phyloP scores from a whole-genome alignment of 2,888 invertebrate genomes.

The Sturmia bella region DNA sequence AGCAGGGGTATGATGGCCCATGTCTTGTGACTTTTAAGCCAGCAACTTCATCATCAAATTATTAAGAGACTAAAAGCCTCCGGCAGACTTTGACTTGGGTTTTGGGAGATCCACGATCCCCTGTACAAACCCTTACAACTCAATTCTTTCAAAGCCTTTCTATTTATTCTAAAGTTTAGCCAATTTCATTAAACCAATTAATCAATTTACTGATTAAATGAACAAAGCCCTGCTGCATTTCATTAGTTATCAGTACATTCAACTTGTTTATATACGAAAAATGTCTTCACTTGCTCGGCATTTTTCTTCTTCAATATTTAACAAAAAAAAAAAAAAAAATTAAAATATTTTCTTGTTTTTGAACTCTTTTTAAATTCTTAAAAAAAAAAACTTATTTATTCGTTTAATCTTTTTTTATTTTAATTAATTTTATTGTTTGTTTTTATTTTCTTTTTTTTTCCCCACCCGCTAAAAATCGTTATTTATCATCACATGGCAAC shows the following conservation, averaged over 20 bases:
- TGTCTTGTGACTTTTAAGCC: too few species aligned
- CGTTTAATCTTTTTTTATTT: constrained; percentile 7
- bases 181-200: too few species aligned
- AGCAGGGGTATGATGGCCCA: too few species aligned
- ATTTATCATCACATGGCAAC: background rate
- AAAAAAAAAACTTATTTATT: background rate
- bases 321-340: too few species aligned
- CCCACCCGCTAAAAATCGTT: background rate
- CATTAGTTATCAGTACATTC: background rate
- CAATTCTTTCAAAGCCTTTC: too few species aligned
- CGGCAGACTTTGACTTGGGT: too few species aligned
- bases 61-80: too few species aligned
- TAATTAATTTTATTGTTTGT: constrained; percentile 46
- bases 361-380: background rate
- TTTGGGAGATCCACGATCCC: too few species aligned
- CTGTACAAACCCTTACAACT: too few species aligned
- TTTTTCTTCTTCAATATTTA: background rate
- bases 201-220: too few species aligned
- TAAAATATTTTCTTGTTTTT: background rate
- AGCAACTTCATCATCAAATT: too few species aligned
- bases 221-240: background rate
- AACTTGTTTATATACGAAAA: background rate
- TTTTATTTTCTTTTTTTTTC: constrained; percentile 2
- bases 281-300: constrained; percentile 2
- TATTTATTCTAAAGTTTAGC: too few species aligned